Evolutionary conservation across 2,888 invertebrate genomes (phyloP).

Genomic region (Acrocyrtus sp.): DNA sequence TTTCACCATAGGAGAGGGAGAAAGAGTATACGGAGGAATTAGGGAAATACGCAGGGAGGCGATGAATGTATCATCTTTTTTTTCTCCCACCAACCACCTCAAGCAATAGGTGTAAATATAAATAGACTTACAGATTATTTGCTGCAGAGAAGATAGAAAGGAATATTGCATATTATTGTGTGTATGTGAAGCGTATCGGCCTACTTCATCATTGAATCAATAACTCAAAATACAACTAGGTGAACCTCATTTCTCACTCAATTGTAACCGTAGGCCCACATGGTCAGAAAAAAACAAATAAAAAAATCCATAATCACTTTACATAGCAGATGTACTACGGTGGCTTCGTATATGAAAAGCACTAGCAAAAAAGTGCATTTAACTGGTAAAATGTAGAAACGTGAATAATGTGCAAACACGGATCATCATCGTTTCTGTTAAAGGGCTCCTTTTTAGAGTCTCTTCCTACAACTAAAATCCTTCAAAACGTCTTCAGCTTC

Average conservation of each 20-base stretch:
- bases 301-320: no score
- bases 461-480: no score
- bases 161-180: conserved; percentile 33
- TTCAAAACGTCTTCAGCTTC: no score
- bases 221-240: conserved; percentile 42
- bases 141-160: background rate
- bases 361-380: no score
- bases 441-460: no score
- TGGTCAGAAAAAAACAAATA: conserved; percentile 42
- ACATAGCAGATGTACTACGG: no score
- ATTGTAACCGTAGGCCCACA: conserved; percentile 49
- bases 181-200: conserved; percentile 48
- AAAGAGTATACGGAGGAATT: no score
- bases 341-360: no score
- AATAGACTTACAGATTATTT: conserved; percentile 28
- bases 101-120: conserved; percentile 24
- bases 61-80: background rate
- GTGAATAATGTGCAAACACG: no score
- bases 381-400: no score
- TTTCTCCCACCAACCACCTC: conserved; percentile 12
- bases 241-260: conserved; percentile 50
- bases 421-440: no score
- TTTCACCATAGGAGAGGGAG: background rate
- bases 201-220: conserved; percentile 51
- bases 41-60: no score